phyloP scores from a whole-genome alignment of 2,113 vertebrate genomes.

The Dipodomys spectabilis region DNA sequence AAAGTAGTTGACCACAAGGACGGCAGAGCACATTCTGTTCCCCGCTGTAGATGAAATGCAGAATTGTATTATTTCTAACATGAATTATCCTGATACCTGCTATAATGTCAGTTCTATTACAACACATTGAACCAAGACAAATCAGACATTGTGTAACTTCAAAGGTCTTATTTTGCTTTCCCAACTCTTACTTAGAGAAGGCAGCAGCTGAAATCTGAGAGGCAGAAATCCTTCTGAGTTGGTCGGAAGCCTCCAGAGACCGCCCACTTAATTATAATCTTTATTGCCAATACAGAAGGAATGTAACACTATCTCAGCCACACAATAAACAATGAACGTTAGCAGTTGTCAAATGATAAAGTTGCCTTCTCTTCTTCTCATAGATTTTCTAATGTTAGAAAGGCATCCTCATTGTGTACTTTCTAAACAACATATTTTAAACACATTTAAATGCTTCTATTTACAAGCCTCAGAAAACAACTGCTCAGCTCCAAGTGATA shows the following conservation, averaged over 20 bases:
- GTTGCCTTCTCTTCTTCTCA: conserved; percentile 76
- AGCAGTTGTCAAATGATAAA: conserved; percentile 75
- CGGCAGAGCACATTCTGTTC: not conserved
- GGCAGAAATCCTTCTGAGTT: conserved; percentile 73
- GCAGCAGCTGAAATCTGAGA: conserved; percentile 79
- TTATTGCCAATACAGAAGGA: conserved; percentile 67
- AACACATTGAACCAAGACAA: conserved; percentile 68
- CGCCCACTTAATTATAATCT: conserved; percentile 78
- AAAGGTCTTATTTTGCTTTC: conserved; percentile 72
- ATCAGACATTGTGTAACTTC: conserved; percentile 73
- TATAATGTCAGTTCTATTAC: conserved; percentile 67
- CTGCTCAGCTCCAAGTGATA: conserved; percentile 64
- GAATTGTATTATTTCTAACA: conserved; percentile 45
- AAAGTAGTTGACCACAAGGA: not conserved
- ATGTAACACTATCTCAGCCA: conserved; percentile 79
- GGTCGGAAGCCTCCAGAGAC: conserved; percentile 58
- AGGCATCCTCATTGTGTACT: conserved; percentile 61
- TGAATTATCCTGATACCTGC: conserved; percentile 51
- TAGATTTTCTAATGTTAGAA: conserved; percentile 50
- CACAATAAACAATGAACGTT: conserved; percentile 75
- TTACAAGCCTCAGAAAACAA: conserved; percentile 56
- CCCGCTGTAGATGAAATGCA: conserved; percentile 35
- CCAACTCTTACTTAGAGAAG: conserved; percentile 49
- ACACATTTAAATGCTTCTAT: conserved; percentile 61
- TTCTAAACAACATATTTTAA: conserved; percentile 65